Evolutionary conservation across 2,797 vertebrate species (phyloP).

Genomic region (Esox lucius): DNA sequence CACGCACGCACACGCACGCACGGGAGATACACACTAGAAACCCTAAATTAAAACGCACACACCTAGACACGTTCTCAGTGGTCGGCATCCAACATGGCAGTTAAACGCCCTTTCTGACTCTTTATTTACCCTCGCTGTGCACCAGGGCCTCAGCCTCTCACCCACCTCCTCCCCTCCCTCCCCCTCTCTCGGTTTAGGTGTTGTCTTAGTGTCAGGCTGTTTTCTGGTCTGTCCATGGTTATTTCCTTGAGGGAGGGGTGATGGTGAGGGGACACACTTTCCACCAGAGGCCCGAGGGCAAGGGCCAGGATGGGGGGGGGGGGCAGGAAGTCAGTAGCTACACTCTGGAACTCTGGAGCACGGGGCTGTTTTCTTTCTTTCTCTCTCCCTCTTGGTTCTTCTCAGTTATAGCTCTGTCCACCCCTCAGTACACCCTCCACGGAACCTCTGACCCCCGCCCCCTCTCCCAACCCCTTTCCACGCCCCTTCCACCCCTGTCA

Average conservation of each 20-base stretch:
- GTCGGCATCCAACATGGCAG: background rate
- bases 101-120: background rate
- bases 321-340: slow-evolving; percentile 46
- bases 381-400: background rate
- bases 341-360: slow-evolving; percentile 35
- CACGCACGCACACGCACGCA: background rate
- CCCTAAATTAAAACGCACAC: too few species aligned
- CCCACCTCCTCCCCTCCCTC: slow-evolving; percentile 3
- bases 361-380: slow-evolving; percentile 18
- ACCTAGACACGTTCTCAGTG: background rate
- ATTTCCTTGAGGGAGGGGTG: slow-evolving; percentile 39
- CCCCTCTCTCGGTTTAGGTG: background rate
- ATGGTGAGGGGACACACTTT: slow-evolving; percentile 44
- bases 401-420: too few species aligned
- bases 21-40: slow-evolving; percentile 1
- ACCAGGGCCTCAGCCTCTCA: background rate
- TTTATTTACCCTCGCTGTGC: background rate
- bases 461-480: background rate
- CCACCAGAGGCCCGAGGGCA: slow-evolving; percentile 26
- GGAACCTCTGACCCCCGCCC: background rate
- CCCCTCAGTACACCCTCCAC: too few species aligned
- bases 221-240: slow-evolving; percentile 29
- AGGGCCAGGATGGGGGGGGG: slow-evolving; percentile 39
- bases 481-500: background rate
- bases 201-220: slow-evolving; percentile 9